Base-by-base conservation (phyloP, 2,888 invertebrate species). In the Pristionchus japonicus region DNA sequence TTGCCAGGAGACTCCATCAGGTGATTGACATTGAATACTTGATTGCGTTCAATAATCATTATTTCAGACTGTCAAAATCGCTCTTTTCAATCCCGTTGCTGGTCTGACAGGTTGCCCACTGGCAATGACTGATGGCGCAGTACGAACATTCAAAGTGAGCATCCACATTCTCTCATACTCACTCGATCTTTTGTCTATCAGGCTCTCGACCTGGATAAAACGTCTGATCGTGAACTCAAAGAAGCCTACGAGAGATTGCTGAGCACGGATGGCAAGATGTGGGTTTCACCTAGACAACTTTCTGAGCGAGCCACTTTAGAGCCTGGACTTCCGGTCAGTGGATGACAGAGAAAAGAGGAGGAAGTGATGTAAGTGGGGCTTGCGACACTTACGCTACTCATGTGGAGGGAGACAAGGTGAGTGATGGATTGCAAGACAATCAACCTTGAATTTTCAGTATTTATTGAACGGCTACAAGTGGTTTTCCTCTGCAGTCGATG, bases 101-200 rank as follows among this genome's bases (percentile, higher is more conserved):
- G 96, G 96, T 1, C 93, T 96, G 34, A 96, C 95, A 90, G 94
- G 95, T 15, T 96, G 96, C 93, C 96, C 96, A 0, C 93, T 96
- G 82, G 96, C 96, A 3, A 96, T 96, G 96, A 96, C 96, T 13
- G 96, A 96, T 93, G 96, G 96, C 77, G 96, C 96, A 80, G 96
- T 96, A 1, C 95, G 95, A 92, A 95, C 95, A 11, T 93, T 96
- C 34, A 94, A 67, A 52, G 64, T 20, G 20, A 31, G 15, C 27
- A 4, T 2, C n/a, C 13, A 15, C 17, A 27, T 17, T 15, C 1
- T 4, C 6, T 7, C 6, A 23, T 67, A 3, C 0, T 31, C 31
- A 31, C 1, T 20, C 37, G 9, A 61, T 34, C 34, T 31, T 84
- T 84, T 23, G 9, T 84, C 37, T 85, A 43, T 17, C 27, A 85